phyloP scores from a whole-genome alignment of 1,140 invertebrate genomes.

The Brachionus rubens region DNA sequence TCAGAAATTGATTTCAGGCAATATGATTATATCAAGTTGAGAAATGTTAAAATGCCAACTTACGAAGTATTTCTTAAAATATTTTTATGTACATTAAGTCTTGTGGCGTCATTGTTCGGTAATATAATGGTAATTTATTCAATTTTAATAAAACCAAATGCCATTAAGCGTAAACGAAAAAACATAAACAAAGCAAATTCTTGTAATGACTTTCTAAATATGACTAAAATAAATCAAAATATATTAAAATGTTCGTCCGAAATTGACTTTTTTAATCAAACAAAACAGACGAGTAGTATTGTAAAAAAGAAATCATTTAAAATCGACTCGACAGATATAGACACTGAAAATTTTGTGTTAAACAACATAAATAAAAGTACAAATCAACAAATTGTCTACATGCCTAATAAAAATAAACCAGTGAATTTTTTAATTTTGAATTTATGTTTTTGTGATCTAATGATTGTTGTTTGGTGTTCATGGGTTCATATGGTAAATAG shows the following conservation, averaged over 20 bases:
- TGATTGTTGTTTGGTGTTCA: slow-evolving; percentile 61
- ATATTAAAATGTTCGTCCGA: too few species aligned
- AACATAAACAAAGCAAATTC: too few species aligned
- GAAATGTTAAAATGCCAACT: not conserved
- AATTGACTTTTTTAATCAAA: too few species aligned
- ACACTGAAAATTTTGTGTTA: too few species aligned
- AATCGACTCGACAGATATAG: too few species aligned
- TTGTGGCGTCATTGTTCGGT: not conserved
- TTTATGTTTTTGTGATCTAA: slow-evolving; percentile 53
- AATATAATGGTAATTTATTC: slow-evolving; percentile 27
- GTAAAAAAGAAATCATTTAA: too few species aligned
- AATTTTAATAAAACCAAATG: not conserved
- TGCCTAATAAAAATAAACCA: slow-evolving; percentile 49
- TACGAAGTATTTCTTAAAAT: slow-evolving; percentile 26
- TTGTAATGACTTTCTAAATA: too few species aligned
- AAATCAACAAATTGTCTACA: not conserved
- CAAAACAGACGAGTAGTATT: too few species aligned
- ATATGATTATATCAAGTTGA: slow-evolving; percentile 13
- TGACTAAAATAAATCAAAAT: too few species aligned
- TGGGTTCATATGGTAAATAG: slow-evolving; percentile 61
- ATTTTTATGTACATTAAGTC: not conserved
- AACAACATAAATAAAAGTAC: too few species aligned
- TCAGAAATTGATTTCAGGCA: slow-evolving; percentile 8
- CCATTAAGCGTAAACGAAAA: too few species aligned
- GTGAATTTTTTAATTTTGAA: slow-evolving; percentile 58